phyloP scores from a whole-genome alignment of 2,113 vertebrate species.

The Procavia capensis region DNA sequence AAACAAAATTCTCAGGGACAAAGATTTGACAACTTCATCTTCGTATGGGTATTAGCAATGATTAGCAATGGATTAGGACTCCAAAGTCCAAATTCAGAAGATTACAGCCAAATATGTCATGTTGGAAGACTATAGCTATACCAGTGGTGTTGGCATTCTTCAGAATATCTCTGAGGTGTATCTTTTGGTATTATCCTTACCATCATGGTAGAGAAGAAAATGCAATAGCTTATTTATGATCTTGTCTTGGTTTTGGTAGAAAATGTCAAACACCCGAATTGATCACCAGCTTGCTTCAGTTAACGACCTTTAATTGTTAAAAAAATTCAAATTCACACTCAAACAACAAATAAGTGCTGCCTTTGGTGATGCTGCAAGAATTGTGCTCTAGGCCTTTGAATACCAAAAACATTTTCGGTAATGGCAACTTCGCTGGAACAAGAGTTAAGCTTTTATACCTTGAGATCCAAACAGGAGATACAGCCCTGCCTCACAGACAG shows the following conservation, averaged over 20 bases:
- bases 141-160: neutral
- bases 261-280: neutral
- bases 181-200: neutral
- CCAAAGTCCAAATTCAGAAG: neutral
- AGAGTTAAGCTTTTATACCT: neutral
- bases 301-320: neutral
- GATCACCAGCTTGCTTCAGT: neutral
- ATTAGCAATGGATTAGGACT: neutral
- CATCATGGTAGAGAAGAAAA: neutral
- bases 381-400: neutral
- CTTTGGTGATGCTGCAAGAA: slow-evolving; percentile 26
- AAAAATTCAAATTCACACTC: neutral
- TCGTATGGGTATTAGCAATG: neutral
- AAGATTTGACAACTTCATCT: neutral
- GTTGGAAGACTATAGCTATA: neutral
- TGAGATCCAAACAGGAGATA: neutral
- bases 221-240: neutral
- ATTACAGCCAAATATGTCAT: neutral
- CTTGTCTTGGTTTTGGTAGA: slow-evolving; percentile 15
- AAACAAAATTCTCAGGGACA: neutral
- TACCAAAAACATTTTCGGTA: neutral
- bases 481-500: neutral
- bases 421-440: neutral
- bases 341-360: neutral
- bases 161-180: neutral